Conservation (phyloP, 2,797 vertebrate genomes). For the Moxostoma hubbsi region DNA sequence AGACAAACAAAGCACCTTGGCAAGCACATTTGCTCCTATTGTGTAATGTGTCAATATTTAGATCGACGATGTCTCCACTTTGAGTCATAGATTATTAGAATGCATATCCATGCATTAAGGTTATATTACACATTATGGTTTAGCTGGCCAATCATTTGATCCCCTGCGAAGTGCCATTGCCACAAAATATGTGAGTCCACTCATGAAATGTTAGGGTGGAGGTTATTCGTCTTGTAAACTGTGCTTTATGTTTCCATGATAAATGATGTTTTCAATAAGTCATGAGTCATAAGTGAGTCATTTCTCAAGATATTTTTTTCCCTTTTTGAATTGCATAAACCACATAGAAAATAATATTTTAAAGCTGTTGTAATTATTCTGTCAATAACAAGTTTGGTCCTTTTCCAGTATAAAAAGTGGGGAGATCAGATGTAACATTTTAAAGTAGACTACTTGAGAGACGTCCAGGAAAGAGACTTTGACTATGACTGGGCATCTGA, state of each 20-base stretch:
- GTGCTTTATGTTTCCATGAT: not conserved
- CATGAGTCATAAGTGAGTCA: not conserved
- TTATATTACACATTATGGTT: not conserved
- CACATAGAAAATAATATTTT: not conserved
- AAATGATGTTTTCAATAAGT: not conserved
- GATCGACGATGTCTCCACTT: not conserved
- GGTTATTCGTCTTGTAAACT: not conserved
- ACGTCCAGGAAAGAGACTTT: conserved; percentile 73
- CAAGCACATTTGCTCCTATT: not conserved
- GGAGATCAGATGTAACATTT: conserved; percentile 45
- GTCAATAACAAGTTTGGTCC: conserved; percentile 1
- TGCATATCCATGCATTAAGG: not conserved
- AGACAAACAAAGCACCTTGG: conserved; percentile 38
- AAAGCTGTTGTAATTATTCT: not conserved
- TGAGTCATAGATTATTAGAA: not conserved
- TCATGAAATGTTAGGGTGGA: not conserved
- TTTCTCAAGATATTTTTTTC: not conserved
- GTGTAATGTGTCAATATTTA: not conserved
- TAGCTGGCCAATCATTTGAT: not conserved
- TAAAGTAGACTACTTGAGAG: conserved; percentile 72
- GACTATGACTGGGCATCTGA: conserved; percentile 70
- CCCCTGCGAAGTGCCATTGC: not conserved
- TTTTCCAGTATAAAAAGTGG: not conserved
- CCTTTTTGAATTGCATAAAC: not conserved
- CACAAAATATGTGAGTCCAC: not conserved